Percentiles rank a stretch among this genome's conserved stretches.
phyloP scores from a whole-genome alignment of 2,797 vertebrate species.

The Falco biarmicus region DNA sequence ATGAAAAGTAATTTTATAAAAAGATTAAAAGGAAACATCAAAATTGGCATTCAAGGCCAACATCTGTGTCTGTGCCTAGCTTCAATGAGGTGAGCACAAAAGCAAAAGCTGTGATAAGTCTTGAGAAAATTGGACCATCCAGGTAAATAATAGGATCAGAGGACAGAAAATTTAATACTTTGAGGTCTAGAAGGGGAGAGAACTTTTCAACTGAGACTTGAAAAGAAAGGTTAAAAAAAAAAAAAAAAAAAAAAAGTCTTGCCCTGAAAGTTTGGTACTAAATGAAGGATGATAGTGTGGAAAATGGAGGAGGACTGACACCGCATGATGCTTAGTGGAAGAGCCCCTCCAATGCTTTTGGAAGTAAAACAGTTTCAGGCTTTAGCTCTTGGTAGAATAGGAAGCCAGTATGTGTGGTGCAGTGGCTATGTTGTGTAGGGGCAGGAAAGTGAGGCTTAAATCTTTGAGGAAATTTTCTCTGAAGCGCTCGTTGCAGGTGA shows the following conservation, averaged over 20 bases:
- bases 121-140: neutral
- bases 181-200: neutral
- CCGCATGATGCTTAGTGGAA: neutral
- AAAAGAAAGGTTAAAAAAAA: neutral
- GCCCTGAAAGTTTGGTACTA: neutral
- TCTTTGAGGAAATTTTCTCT: neutral
- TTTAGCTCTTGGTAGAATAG: neutral
- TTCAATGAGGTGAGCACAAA: neutral
- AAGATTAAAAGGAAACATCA: neutral
- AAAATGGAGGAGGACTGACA: neutral
- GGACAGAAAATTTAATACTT: neutral
- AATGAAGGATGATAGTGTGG: neutral
- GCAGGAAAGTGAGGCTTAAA: neutral
- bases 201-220: neutral
- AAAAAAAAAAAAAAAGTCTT: neutral
- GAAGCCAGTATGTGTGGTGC: fast-evolving
- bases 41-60: neutral
- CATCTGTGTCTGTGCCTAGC: neutral
- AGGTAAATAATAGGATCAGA: neutral
- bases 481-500: neutral
- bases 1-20: neutral
- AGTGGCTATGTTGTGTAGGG: neutral
- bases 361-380: neutral
- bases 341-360: neutral
- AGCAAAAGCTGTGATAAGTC: neutral